Evolutionary conservation across 1,140 invertebrate species (phyloP).

Genomic region (Hestina assimilis): DNA sequence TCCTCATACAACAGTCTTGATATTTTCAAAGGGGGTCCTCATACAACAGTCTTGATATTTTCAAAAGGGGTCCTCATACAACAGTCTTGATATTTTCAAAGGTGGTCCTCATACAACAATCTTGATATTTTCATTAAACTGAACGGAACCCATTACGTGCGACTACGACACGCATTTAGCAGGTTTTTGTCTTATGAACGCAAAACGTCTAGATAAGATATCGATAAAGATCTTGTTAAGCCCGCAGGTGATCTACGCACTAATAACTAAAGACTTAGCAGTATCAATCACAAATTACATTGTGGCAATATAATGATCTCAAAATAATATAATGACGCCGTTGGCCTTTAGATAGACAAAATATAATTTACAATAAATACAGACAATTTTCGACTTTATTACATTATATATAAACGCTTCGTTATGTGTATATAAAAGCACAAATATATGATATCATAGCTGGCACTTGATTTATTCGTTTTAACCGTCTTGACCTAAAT

Average conservation of each 20-base stretch:
- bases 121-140: too few species aligned
- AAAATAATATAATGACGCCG: constrained; percentile 71
- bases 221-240: constrained; percentile 19
- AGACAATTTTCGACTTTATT: constrained; percentile 39
- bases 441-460: constrained; percentile 62
- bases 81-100: too few species aligned
- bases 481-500: constrained; percentile 75
- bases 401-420: constrained; percentile 15
- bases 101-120: too few species aligned
- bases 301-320: constrained; percentile 67
- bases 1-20: too few species aligned
- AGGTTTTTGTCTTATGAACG: background rate
- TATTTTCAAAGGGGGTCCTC: too few species aligned
- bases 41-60: too few species aligned
- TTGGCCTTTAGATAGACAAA: constrained; percentile 47
- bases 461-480: constrained; percentile 73
- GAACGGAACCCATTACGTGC: too few species aligned
- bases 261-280: constrained; percentile 26
- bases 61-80: too few species aligned
- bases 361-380: constrained; percentile 22
- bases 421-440: constrained; percentile 12
- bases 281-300: constrained; percentile 66
- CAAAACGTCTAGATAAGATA: constrained; percentile 1
- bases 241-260: constrained; percentile 19
- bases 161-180: too few species aligned